Percentiles rank a stretch among this genome's conserved stretches.
phyloP scores from a whole-genome alignment of 2,888 invertebrate genomes.

The Bombylius discolor region DNA sequence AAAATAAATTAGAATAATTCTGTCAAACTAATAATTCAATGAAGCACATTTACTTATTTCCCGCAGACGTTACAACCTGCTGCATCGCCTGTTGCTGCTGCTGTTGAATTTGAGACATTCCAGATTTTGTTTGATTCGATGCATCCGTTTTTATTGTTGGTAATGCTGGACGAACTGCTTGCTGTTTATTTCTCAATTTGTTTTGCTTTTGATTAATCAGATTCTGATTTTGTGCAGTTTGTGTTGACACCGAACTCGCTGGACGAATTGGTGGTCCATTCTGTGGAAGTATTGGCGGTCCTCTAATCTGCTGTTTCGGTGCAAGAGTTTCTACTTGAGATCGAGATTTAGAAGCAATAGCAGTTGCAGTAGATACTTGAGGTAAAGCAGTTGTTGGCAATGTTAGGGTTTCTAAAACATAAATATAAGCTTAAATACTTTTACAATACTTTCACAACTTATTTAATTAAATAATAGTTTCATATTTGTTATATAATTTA shows the following conservation, averaged over 20 bases:
- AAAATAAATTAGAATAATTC: not conserved
- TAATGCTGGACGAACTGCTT: slow-evolving; percentile 55
- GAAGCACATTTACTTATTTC: slow-evolving; percentile 38
- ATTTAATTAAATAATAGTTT: no score
- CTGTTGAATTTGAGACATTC: slow-evolving; percentile 17
- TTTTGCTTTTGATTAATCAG: slow-evolving; percentile 40
- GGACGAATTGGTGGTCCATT: slow-evolving; percentile 51
- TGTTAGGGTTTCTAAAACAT: slow-evolving; percentile 26
- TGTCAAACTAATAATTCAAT: no score
- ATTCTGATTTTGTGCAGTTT: slow-evolving; percentile 46
- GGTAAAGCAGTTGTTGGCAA: slow-evolving; percentile 20
- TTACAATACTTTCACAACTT: no score
- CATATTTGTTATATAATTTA: slow-evolving; percentile 19
- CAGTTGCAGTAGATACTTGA: slow-evolving; percentile 6
- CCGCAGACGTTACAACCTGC: slow-evolving; percentile 38
- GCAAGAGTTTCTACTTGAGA: slow-evolving; percentile 42
- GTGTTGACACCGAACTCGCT: slow-evolving; percentile 72
- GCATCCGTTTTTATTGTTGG: slow-evolving; percentile 46
- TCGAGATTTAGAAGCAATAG: slow-evolving; percentile 35
- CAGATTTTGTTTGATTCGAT: slow-evolving; percentile 49
- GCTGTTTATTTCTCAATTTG: slow-evolving; percentile 59
- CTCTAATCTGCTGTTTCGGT: slow-evolving; percentile 31
- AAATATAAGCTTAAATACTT: not conserved
- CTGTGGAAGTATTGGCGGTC: slow-evolving; percentile 47
- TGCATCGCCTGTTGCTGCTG: slow-evolving; percentile 35